Evolutionary conservation across 2,797 vertebrate species (phyloP), one percentile per base, ranked within the genome.

Genomic region (Pogonophryne albipinna): DNA sequence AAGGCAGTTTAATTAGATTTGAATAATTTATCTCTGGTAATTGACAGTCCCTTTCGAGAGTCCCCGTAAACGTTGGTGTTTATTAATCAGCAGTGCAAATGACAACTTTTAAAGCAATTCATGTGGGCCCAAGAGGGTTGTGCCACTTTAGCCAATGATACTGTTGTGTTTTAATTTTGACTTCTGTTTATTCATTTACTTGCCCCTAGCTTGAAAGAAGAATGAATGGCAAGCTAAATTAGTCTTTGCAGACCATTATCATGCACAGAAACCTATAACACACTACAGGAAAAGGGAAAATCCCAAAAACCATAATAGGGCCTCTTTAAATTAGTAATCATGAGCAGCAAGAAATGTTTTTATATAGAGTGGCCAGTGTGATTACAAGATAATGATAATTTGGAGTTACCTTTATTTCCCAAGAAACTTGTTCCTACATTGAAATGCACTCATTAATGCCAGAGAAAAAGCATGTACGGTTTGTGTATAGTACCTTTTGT

Each of bases 1-100:
- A 96, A 92, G 94, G 91, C 92, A 91, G 92, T 95, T 96, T 96
- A 96, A 98, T 98, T 96, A 96, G 81, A 73, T 96, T 94, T 91
- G 94, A 97, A 97, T 97, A 96, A 97, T 97, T 96, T 94, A 97
- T 95, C 70, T 62, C 55, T 68, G 65, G 80, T 93, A 93, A 95
- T 91, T 95, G 90, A 88, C 92, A 88, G 91, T 95, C 93, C 92
- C 95, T 94, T 93, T 91, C 91, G 92, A 95, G 94, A 92, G 90
- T 89, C 91, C 88, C 77, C 85, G 83, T 87, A 95, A 96, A 95
- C 92, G 90, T 93, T 93, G 95, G 94, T 93, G 94, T 97, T 92
- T 90, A 88, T 97, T 96, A 95, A 97, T 96, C 92, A 96, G 93
- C 88, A 89, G 93, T 53, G 93, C 89, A 96, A 95, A 95, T 89